These are phyloP conservation scores for Aphidius colemani DNA, from an alignment of 2,888 invertebrate species.

Conservation along the genomic window DNA sequence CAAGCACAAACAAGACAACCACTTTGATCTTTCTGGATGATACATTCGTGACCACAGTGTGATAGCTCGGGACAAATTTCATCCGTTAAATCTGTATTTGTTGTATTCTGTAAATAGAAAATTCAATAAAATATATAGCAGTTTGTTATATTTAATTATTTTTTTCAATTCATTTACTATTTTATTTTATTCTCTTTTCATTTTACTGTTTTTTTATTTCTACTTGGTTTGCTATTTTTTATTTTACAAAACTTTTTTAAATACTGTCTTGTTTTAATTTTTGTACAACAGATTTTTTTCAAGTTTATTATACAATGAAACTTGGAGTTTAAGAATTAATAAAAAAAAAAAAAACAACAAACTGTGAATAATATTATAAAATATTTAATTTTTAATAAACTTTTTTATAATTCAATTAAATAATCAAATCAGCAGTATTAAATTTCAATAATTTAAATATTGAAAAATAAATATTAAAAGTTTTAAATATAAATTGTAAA, in stretches of 20 bases:
- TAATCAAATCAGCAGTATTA: no score
- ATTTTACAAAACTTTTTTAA: neutral
- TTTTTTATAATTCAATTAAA: no score
- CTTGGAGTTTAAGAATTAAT: neutral
- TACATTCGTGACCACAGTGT: conserved; percentile 44
- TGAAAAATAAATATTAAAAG: neutral
- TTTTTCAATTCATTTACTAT: conserved; percentile 6
- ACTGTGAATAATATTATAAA: neutral
- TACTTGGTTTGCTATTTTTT: neutral
- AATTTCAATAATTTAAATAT: neutral
- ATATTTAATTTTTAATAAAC: no score
- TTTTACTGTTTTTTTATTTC: neutral
- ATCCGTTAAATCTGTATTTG: conserved; percentile 24
- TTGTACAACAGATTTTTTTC: neutral
- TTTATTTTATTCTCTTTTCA: neutral
- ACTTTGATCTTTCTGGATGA: conserved; percentile 42
- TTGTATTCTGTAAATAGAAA: conserved; percentile 33
- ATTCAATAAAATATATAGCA: conserved; percentile 3
- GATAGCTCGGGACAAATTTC: conserved; percentile 42
- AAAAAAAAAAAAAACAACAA: no score
- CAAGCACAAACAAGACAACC: conserved; percentile 50
- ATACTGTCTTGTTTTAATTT: conserved; percentile 2
- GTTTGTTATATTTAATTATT: conserved; percentile 2
- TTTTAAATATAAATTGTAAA: neutral
- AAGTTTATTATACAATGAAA: neutral